These are phyloP conservation scores for Smutsia gigantea DNA, from an alignment of 2,797 vertebrate genomes.

Conservation along the genomic window DNA sequence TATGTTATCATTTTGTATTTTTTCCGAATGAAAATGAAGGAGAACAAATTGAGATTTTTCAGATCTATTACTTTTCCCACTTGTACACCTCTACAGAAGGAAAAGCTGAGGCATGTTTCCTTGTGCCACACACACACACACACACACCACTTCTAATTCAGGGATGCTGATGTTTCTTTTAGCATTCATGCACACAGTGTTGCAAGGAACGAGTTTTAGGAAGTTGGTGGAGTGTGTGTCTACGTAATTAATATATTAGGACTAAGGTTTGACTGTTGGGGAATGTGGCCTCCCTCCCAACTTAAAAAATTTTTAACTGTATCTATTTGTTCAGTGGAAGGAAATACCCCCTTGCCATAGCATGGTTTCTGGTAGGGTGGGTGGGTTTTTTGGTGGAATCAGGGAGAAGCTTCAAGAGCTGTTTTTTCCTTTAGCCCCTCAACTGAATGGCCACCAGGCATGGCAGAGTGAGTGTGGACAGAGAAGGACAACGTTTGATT, in stretches of 20 bases:
- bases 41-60: constrained; percentile 13
- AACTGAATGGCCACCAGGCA: constrained; percentile 28
- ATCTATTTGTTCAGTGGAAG: constrained; percentile 56
- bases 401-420: constrained; percentile 69
- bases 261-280: constrained; percentile 12
- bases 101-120: constrained; percentile 51
- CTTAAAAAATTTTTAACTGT: neutral
- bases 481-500: neutral
- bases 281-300: constrained; percentile 47
- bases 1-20: neutral
- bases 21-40: constrained; percentile 21
- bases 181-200: neutral
- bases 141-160: neutral
- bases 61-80: constrained; percentile 37
- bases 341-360: neutral
- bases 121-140: neutral
- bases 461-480: neutral
- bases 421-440: constrained; percentile 26
- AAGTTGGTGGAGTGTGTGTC: neutral
- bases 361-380: constrained; percentile 57
- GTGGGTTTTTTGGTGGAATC: constrained; percentile 75
- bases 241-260: neutral
- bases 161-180: neutral
- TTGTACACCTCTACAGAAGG: constrained; percentile 50
- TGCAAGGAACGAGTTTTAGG: neutral